Evolutionary conservation across 2,113 vertebrate species (phyloP), one percentile per base, ranked within the genome.

Genomic region (rabbit (Oryctolagus cuniculus)): DNA sequence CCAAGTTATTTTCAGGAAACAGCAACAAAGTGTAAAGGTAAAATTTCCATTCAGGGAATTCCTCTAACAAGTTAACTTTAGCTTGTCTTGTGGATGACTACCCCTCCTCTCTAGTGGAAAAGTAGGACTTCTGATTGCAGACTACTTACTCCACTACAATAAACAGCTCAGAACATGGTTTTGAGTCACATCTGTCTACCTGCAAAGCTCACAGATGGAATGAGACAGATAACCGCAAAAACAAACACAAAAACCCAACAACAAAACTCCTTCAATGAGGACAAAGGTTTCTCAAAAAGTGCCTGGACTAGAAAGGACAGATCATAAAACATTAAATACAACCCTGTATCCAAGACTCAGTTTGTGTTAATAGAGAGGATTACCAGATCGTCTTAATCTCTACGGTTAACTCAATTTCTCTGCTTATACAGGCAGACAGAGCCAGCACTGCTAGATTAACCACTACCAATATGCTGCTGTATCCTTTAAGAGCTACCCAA

Each of bases 1-100:
- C 98, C 93, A 3, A 97, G 95, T 97, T 95, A 97, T 96, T 96
- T 74, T 77, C 63, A 78, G 74, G 91, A 82, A 96, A 96, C 82
- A 98, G 92, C 96, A 97, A 97, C 96, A 95, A 94, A 97, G 98
- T 29, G 94, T 95, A 95, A 97, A 97, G 96, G 97, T 98, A 97
- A 98, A 97, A 97, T 97, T 97, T 96, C 96, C 94, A 27, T 93
- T 90, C 93, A 64, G 93, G 93, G 93, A 84, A 80, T 94, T 97
- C 97, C 97, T 97, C 92, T 93, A 96, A 89, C 94, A 90, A 92
- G 87, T 82, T 61, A 58, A 58, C 19, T 58, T 58, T 15, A 58
- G 55, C 55, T 58, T 19, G 19, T 15, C 55, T 58, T 58, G 55
- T 58, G 55, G 53, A 74, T 95, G 95, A 95, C 84, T 13, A 53